A percentile compares a stretch with the other conserved stretches of the same genome.
These are phyloP conservation scores for Mormyrops attenuatus DNA, from an alignment of 2,797 vertebrate genomes.

Conservation along the genomic window DNA sequence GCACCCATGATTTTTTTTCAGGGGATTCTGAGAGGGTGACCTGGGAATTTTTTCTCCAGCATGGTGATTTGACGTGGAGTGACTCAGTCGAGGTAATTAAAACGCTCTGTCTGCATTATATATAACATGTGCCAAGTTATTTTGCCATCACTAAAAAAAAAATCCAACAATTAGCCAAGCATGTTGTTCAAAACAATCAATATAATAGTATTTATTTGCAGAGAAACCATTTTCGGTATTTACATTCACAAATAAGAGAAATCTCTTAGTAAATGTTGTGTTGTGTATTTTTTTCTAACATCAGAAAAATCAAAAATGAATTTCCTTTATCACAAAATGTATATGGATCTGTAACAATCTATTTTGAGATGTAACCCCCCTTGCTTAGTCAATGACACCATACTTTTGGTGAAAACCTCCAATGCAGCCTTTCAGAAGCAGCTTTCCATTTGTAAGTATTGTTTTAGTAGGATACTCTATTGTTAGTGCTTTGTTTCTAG, in stretches of 20 bases:
- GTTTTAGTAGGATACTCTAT: not conserved
- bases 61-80: not conserved
- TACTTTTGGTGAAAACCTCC: not conserved
- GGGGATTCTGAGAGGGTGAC: not conserved
- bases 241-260: not conserved
- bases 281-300: not conserved
- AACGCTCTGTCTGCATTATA: not conserved
- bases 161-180: not conserved
- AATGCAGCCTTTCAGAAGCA: not conserved
- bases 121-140: not conserved
- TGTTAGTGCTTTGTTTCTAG: not conserved
- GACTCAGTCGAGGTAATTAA: not conserved
- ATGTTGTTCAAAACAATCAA: not conserved
- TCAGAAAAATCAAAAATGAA: not conserved
- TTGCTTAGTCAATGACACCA: not conserved
- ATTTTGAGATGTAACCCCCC: not conserved
- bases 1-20: not conserved
- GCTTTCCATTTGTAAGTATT: not conserved
- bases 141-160: not conserved
- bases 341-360: not conserved
- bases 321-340: not conserved
- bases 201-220: not conserved
- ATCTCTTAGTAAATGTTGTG: not conserved
- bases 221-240: not conserved
- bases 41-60: not conserved